Evolutionary conservation across 2,888 invertebrate genomes (phyloP).

Genomic region (Epinotia brunnichana): DNA sequence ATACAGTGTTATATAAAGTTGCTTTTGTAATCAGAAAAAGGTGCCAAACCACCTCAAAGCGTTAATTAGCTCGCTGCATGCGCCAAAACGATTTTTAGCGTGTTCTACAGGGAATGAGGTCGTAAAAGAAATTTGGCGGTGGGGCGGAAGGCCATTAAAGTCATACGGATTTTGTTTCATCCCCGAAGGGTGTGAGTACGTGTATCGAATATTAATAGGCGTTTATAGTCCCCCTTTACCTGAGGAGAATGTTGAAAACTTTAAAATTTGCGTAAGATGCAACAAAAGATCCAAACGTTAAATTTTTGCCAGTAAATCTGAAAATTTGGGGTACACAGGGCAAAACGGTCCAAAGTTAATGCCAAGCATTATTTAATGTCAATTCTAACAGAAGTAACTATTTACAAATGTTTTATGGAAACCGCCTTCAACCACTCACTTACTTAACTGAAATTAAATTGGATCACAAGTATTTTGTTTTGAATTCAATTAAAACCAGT

Average conservation of each 20-base stretch:
- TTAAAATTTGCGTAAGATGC: constrained; percentile 5
- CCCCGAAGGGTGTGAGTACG: constrained; percentile 36
- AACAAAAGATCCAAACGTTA: constrained; percentile 6
- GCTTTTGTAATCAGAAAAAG: constrained; percentile 1
- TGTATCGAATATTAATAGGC: constrained; percentile 41
- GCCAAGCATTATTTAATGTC: background rate
- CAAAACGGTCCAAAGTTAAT: background rate
- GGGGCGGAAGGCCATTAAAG: constrained; percentile 36
- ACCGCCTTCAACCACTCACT: background rate
- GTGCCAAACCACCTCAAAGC: constrained; percentile 17
- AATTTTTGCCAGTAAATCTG: constrained; percentile 9
- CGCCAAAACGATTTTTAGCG: constrained; percentile 41
- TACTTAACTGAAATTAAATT: background rate
- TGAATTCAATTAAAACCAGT: background rate
- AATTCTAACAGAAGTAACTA: no score
- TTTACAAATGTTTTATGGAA: background rate
- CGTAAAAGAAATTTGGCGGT: constrained; percentile 44
- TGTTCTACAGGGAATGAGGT: constrained; percentile 35
- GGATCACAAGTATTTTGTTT: background rate
- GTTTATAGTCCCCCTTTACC: constrained; percentile 38
- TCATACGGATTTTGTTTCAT: constrained; percentile 43
- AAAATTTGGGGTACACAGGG: background rate
- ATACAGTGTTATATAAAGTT: background rate
- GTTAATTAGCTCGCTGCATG: constrained; percentile 38
- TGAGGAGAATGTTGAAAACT: constrained; percentile 31